phyloP scores from a whole-genome alignment of 2,888 invertebrate species.

The Cataglyphis cursor region DNA sequence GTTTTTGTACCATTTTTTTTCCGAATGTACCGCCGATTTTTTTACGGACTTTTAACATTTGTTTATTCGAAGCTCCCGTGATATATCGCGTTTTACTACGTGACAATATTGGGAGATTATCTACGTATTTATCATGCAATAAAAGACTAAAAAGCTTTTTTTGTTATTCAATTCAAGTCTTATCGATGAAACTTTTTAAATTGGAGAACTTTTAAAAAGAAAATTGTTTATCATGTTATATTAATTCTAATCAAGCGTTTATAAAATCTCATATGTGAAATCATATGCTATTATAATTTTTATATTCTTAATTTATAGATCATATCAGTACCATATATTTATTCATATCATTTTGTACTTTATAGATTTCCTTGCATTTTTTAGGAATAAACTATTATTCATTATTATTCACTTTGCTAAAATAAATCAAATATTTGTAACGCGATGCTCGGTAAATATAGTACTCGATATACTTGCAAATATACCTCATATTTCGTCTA shows the following conservation, averaged over 20 bases:
- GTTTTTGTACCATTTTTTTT: constrained; percentile 4
- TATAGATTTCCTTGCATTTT: neutral
- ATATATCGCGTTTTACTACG: neutral
- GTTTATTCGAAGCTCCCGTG: constrained; percentile 33
- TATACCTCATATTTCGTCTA: constrained; percentile 27
- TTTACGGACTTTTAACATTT: constrained; percentile 45
- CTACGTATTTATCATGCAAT: neutral
- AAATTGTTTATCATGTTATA: neutral
- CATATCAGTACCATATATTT: neutral
- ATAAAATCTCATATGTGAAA: neutral
- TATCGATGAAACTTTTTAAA: neutral
- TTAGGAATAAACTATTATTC: neutral
- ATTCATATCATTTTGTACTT: neutral
- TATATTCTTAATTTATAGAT: neutral
- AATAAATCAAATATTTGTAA: neutral
- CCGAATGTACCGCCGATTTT: constrained; percentile 25
- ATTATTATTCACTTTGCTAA: neutral
- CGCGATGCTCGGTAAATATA: neutral
- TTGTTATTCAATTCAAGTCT: neutral
- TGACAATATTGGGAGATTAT: constrained; percentile 21
- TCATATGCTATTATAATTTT: neutral
- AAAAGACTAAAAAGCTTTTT: neutral
- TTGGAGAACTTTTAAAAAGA: neutral
- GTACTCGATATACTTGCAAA: constrained; percentile 11
- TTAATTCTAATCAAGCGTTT: neutral